Conservation (phyloP, 2,797 vertebrate species). For the Phrynocephalus vlangalii region DNA sequence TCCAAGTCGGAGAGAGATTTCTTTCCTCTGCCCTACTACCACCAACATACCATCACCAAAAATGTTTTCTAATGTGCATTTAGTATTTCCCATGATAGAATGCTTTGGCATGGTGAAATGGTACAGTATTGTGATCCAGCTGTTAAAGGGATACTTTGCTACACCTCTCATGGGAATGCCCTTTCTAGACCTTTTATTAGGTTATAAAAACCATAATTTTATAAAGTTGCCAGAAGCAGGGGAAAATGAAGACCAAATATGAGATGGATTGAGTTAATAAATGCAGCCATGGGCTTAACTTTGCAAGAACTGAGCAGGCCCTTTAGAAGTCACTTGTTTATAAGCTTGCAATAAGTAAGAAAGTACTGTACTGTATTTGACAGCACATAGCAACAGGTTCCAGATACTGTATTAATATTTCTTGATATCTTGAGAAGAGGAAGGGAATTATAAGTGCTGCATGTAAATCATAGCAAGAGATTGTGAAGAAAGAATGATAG, state of each 20-base stretch:
- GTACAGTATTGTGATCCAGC: background rate
- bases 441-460: background rate
- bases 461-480: background rate
- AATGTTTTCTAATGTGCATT: background rate
- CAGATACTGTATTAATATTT: background rate
- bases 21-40: background rate
- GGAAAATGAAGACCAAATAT: too few species aligned
- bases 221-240: background rate
- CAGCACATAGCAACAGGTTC: too few species aligned
- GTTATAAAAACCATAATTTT: background rate
- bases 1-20: background rate
- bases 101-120: background rate
- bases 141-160: constrained; percentile 1
- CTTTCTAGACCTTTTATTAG: background rate
- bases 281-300: background rate
- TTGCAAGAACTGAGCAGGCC: background rate
- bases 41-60: background rate
- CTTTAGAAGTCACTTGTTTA: too few species aligned
- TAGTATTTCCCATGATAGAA: background rate
- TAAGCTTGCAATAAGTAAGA: too few species aligned
- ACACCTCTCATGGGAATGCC: background rate
- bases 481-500: background rate
- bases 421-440: background rate
- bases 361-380: too few species aligned
- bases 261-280: too few species aligned